Conservation (phyloP, 2,797 vertebrate species). For the Coregonus sp. region DNA sequence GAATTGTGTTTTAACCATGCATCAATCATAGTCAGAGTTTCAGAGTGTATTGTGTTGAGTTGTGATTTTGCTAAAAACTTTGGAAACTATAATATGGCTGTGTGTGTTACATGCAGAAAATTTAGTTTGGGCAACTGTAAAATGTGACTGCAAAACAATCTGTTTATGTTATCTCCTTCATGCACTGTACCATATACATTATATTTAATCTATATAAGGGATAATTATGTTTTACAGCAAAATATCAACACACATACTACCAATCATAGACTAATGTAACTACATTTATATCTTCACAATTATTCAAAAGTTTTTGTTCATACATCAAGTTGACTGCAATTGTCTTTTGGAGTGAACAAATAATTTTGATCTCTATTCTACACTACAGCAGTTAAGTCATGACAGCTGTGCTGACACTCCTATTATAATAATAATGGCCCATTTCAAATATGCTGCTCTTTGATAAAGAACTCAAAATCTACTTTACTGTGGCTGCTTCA, state of each 20-base stretch:
- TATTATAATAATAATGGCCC: slow-evolving; percentile 7
- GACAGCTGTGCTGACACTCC: slow-evolving; percentile 10
- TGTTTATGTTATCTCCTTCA: not conserved
- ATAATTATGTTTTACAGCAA: not conserved
- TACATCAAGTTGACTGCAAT: slow-evolving; percentile 1
- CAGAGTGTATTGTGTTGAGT: not conserved
- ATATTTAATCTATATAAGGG: not conserved
- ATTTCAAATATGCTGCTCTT: slow-evolving; percentile 9
- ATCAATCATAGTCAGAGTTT: slow-evolving; percentile 26
- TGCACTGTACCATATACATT: not conserved
- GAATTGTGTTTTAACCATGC: slow-evolving; percentile 33
- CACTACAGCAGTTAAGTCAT: slow-evolving; percentile 15
- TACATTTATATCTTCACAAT: not conserved
- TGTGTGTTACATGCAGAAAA: not conserved
- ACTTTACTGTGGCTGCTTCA: not conserved
- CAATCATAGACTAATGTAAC: not conserved
- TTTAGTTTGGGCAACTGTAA: not conserved
- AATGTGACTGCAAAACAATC: not conserved
- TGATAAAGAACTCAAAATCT: slow-evolving; percentile 9
- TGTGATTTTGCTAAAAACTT: slow-evolving; percentile 25
- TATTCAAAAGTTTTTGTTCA: not conserved
- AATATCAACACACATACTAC: not conserved
- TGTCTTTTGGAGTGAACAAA: not conserved
- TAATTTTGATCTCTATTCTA: slow-evolving; percentile 2
- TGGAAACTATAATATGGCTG: not conserved